Base-by-base conservation (phyloP, 2,797 vertebrate species). In the Anableps anableps region DNA sequence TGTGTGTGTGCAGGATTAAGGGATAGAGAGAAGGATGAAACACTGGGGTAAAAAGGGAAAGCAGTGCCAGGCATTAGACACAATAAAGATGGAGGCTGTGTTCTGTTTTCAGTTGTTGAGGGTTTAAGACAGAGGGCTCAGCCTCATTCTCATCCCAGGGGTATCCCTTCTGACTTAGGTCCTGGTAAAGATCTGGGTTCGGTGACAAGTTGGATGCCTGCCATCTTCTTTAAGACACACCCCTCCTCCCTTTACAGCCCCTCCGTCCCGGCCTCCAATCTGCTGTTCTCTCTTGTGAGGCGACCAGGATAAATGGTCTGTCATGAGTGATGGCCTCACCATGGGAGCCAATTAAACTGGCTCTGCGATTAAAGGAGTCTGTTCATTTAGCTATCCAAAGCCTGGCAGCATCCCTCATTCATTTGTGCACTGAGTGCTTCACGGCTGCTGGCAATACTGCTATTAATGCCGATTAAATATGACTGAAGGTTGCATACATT, bases 311-410 rank as follows among this genome's bases (percentile, higher is more conserved):
- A 92, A 92, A 91, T 88, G 84, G 89, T 86, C 83, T 88, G 84
- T 84, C 82, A 77, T 83, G 85, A 92, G 80, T 88, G 89, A 93
- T 84, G 88, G 93, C 89, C 86, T 93, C 91, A 82, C 88, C 84
- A 87, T 72, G 84, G 92, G 91, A 95, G 92, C 92, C 92, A 95
- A 94, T 95, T 95, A 94, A 88, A 88, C 17, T 19, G 75, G 80
- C 80, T 83, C 82, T 45, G 88, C 91, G 91, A 92, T 94, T 94
- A 93, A 90, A 91, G 75, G 23, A 82, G 83, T 81, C 81, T 91
- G 83, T 86, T 91, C 86, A 89, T 93, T 90, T 88, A 88, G 89
- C 83, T 72, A 72, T 83, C 84, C 70, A 66, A 83, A 79, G 79
- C 86, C 84, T 80, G 84, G 79, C 83, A 82, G 86, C 78, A 19